Conservation (phyloP, 2,797 vertebrate genomes). For the Amniataba percoides region DNA sequence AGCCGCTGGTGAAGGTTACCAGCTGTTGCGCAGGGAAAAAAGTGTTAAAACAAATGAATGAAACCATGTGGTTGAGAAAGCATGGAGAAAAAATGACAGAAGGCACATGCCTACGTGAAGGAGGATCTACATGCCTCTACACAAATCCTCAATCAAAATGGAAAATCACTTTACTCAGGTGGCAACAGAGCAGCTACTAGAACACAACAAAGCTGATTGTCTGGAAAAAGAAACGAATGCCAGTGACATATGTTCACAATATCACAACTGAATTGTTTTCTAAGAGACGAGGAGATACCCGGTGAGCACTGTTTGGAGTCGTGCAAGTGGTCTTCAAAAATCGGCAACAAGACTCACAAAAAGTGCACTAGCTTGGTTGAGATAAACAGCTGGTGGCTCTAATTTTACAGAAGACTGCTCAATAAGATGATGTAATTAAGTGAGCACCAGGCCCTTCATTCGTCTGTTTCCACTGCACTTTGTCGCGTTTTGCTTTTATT, state of each 20-base stretch:
- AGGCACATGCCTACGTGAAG: background rate
- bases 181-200: background rate
- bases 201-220: background rate
- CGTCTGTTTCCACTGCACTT: no score
- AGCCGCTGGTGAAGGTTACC: background rate
- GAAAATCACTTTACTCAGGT: background rate
- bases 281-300: background rate
- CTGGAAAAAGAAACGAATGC: background rate
- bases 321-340: background rate
- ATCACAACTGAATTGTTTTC: background rate
- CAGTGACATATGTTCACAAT: background rate
- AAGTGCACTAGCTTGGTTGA: background rate
- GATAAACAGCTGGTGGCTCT: no score
- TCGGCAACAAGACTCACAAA: background rate
- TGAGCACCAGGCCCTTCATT: no score
- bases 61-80: background rate
- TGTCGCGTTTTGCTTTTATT: no score
- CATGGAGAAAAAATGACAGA: background rate
- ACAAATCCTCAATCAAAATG: background rate
- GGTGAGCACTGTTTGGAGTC: background rate
- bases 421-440: no score
- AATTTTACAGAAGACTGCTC: no score
- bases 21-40: conserved; percentile 1
- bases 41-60: conserved; percentile 3
- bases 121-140: background rate